Evolutionary conservation across 2,888 invertebrate species (phyloP), one percentile per base, ranked within the genome.

Genomic region (Orthosia cruda): DNA sequence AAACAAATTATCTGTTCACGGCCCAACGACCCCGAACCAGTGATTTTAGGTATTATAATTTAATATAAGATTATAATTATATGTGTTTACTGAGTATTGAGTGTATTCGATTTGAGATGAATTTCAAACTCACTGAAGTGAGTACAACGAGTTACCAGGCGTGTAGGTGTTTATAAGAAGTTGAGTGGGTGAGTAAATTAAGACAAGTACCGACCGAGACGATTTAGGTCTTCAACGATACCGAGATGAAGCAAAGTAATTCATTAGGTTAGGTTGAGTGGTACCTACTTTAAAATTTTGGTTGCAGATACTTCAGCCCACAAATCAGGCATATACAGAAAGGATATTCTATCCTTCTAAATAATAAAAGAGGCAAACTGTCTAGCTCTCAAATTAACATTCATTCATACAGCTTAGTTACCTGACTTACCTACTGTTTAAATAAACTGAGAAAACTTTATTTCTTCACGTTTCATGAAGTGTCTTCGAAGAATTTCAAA

Each of bases 1-100:
- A 79, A 81, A 85, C 68, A 83, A 83, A 75, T 85, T 85, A 86
- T 86, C 81, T 78, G 45, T 83, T 83, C 69, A 83, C 73, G 32
- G 74, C 52, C 59, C 80, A 83, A 26, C 64, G 57, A 72, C 40
- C 40, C 23, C 11, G 20, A 70, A 55, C 55, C 72, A 69, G 23
- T 61, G 64, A 65, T 55, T 77, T 67, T 58, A 62, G 59, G 61
- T 50, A 80, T 69, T 74, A 59, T 66, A 66, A 69, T 57, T 66
- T 50, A 74, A 67, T 66, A 58, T 59, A n/a, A 26, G 47, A 68
- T 71, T 70, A 68, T 65, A 58, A 76, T 61, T 61, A 32, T 26
- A 32, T 45, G 7, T 54, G 49, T 70, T 80, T 40, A 47, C 45
- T 58, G 26, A 40, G 65, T 63, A 45, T 67, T 59, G 49, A 15